Base-by-base conservation (phyloP, 1,140 invertebrate genomes). In the Drosophila ogumai region DNA sequence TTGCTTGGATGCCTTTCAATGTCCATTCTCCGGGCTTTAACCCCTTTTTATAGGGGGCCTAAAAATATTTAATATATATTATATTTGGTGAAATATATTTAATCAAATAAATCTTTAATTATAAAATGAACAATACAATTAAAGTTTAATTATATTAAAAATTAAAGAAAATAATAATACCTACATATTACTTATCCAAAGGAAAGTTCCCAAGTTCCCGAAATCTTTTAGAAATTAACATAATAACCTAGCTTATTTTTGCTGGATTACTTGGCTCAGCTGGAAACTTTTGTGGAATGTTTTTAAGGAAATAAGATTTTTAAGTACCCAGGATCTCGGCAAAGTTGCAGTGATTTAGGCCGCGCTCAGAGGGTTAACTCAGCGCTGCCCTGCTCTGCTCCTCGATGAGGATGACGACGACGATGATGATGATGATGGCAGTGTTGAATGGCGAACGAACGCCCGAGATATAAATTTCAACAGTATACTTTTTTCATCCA, bases 1-100 rank as follows among this genome's bases (percentile, higher is more conserved):
- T 84, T 85, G 77, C 72, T 84, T 66, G 61, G 50, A 82, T 78
- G 68, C 76, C 72, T 61, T 82, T 81, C 75, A 74, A 67, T 79
- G 50, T 61, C 44, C 49, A 54, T 56, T 50, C 25, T 28, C 43
- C 43, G n/a, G 38, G 15, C 22, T 19, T 79, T 60, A 58, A 75
- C 61, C 19, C 17, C 12, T 32, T 13, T 1, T 1, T 7, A 6
- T 5, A 10, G 19, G 55, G 55, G 13, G 54, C 19, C 1, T 32
- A 41, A 3, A 32, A 12, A 28, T 19, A 5, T 54, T n/a, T 25
- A 0, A 58, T 56, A 19, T 28, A n/a, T 13, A 28, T 56, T n/a
- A 28, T 36, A 56, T 19, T 12, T 12, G 10, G 1, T 10, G 8
- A 6, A 22, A 25, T 55, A n/a, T 22, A 13, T 25, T 47, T 15